Conservation (phyloP, 2,113 vertebrate genomes). For the Perca flavescens region DNA sequence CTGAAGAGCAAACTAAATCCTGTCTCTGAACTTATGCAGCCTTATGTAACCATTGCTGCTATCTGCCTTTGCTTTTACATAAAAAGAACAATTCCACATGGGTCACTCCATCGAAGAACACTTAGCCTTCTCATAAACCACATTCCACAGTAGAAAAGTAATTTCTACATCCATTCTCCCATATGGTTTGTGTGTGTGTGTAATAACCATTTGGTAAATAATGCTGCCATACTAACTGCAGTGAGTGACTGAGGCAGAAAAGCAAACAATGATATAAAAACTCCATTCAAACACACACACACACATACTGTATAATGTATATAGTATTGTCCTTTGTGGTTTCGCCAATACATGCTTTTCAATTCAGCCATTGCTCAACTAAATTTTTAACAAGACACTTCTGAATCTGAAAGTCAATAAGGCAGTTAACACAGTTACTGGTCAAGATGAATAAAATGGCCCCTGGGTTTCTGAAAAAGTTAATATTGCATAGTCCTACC, state of each 20-base stretch:
- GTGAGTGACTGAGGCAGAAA: not conserved
- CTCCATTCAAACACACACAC: not conserved
- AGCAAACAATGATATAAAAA: not conserved
- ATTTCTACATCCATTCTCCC: conserved; percentile 18
- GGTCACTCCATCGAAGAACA: conserved; percentile 48
- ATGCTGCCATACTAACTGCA: conserved; percentile 21
- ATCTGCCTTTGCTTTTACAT: conserved; percentile 33
- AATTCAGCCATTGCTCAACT: conserved; percentile 12
- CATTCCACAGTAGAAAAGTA: conserved; percentile 32
- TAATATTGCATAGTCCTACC: conserved; percentile 49
- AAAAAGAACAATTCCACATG: conserved; percentile 40
- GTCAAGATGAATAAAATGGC: conserved; percentile 64
- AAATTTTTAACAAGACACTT: conserved; percentile 50
- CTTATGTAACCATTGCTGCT: conserved; percentile 52
- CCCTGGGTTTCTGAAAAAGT: conserved; percentile 40
- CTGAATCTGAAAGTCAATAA: conserved; percentile 70
- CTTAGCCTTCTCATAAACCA: conserved; percentile 26
- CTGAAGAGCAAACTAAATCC: conserved; percentile 50
- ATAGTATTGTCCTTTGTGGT: not conserved
- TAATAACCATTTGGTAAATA: conserved; percentile 49
- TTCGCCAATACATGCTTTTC: not conserved
- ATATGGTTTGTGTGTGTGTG: not conserved
- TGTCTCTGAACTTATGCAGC: conserved; percentile 33
- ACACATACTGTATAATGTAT: not conserved
- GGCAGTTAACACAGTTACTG: conserved; percentile 60